These are phyloP conservation scores for Todiramphus saurophagus DNA, from an alignment of 2,113 vertebrate species.

Conservation along the genomic window DNA sequence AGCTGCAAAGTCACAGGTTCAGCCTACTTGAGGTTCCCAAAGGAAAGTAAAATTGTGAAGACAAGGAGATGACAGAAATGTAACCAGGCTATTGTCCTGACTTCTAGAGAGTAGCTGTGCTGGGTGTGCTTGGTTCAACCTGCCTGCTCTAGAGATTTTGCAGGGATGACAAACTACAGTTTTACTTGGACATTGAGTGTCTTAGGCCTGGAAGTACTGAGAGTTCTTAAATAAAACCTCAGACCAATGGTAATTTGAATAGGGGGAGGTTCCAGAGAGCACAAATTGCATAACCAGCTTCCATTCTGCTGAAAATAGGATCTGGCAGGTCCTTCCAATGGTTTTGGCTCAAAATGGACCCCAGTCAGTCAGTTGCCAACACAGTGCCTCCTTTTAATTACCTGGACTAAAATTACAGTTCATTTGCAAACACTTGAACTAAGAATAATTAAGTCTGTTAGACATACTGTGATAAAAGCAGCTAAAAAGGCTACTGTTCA, in stretches of 20 bases:
- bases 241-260: not conserved
- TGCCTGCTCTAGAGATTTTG: not conserved
- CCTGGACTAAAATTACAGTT: conserved; percentile 23
- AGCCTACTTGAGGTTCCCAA: not conserved
- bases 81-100: not conserved
- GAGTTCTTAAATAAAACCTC: conserved; percentile 16
- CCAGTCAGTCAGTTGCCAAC: not conserved
- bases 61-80: not conserved
- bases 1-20: not conserved
- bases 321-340: conserved; percentile 18
- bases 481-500: not conserved
- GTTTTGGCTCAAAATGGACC: conserved; percentile 16
- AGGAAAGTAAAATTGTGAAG: conserved; percentile 10
- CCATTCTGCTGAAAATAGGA: conserved; percentile 44
- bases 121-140: not conserved
- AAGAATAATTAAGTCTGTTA: not conserved
- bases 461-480: not conserved
- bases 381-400: conserved; percentile 35
- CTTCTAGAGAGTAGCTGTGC: not conserved
- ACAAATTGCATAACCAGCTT: conserved; percentile 27
- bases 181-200: not conserved
- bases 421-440: conserved; percentile 20
- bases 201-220: conserved; percentile 17
- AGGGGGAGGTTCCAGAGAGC: conserved; percentile 13
- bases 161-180: not conserved